Percentiles rank a stretch among this genome's conserved stretches.
Conservation (phyloP, 1,140 invertebrate species). For the Ceratina australensis region DNA sequence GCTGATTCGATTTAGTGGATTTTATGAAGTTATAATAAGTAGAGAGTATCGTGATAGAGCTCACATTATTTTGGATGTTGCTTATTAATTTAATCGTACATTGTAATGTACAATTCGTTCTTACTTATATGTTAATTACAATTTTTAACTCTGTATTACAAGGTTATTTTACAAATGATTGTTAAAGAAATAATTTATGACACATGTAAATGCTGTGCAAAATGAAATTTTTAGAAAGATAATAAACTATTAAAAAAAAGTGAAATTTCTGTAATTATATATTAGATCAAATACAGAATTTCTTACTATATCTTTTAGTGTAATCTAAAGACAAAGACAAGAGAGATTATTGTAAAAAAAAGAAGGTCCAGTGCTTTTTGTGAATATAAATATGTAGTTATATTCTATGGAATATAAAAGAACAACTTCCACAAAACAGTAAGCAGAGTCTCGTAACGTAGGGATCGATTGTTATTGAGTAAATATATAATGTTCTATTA, state of each 20-base stretch:
- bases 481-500: constrained; percentile 47
- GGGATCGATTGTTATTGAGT: constrained; percentile 49
- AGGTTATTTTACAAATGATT: constrained; percentile 42
- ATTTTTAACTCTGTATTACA: constrained; percentile 46
- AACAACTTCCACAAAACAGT: constrained; percentile 32
- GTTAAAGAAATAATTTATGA: constrained; percentile 31
- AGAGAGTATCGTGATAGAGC: not conserved
- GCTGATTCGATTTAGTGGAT: constrained; percentile 2
- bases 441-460: constrained; percentile 47
- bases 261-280: constrained; percentile 35
- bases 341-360: constrained; percentile 48
- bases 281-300: constrained; percentile 22
- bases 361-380: constrained; percentile 39
- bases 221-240: constrained; percentile 26
- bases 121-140: not conserved
- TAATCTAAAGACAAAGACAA: constrained; percentile 42
- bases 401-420: constrained; percentile 6
- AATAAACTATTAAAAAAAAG: constrained; percentile 24
- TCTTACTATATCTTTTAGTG: constrained; percentile 37
- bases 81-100: not conserved
- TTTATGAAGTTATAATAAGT: not conserved
- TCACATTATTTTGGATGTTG: not conserved
- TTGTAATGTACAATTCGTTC: not conserved
- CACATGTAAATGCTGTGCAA: constrained; percentile 42
- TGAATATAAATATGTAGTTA: constrained; percentile 48